Evolutionary conservation across 2,113 vertebrate species (phyloP).

Genomic region (Otocyon megalotis): DNA sequence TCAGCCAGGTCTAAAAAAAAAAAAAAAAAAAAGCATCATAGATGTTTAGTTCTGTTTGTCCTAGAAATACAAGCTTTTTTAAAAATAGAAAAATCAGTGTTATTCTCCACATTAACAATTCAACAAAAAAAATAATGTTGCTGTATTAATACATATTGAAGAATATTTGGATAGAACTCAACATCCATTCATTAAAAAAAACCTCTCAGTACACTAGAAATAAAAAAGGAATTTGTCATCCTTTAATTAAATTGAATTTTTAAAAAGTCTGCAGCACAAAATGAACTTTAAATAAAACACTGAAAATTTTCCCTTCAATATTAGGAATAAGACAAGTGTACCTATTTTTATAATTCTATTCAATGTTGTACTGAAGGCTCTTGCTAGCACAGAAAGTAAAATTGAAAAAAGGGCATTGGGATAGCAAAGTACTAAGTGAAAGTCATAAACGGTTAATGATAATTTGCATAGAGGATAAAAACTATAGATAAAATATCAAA

Average conservation of each 20-base stretch:
- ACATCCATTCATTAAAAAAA: not conserved
- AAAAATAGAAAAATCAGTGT: not conserved
- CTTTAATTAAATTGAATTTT: not conserved
- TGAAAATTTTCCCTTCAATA: not conserved
- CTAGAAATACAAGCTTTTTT: not conserved
- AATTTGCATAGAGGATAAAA: not conserved
- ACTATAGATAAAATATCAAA: not conserved
- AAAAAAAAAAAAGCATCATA: not conserved
- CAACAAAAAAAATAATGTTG: not conserved
- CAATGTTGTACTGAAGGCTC: not conserved
- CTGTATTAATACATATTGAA: not conserved
- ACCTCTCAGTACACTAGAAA: not conserved
- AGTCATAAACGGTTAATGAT: not conserved
- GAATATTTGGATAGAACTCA: slow-evolving; percentile 29
- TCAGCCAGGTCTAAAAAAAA: not conserved
- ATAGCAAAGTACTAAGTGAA: not conserved
- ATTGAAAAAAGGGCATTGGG: not conserved
- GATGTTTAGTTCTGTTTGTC: not conserved
- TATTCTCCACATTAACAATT: not conserved
- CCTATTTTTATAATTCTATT: not conserved
- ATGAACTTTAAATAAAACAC: not conserved
- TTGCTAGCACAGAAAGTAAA: not conserved
- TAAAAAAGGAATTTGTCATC: not conserved
- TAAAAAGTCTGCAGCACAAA: not conserved
- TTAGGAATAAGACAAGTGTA: not conserved